Base-by-base conservation (phyloP, 2,797 vertebrate species). In the Anabas testudineus region DNA sequence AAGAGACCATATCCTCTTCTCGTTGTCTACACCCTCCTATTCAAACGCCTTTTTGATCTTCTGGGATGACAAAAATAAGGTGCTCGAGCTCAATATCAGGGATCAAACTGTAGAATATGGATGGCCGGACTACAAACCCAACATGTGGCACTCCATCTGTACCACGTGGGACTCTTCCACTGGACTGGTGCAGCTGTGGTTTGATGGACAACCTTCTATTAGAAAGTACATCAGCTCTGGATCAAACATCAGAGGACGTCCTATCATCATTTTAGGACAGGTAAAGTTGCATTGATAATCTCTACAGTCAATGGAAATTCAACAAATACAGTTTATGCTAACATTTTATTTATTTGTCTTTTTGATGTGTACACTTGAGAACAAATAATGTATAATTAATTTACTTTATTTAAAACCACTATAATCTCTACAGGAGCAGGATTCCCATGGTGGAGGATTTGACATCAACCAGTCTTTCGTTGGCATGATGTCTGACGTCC, bases 101-200 rank as follows among this genome's bases (percentile, higher is more conserved):
- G 67, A 86, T 6, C 3, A 0, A 12, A 16, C 32, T 0, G 1
- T 0, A 0, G 42, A 37, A 14, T 67, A 59, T 16, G 15, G n/a
- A 4, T 43, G 47, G 3, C 4, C 0, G 14, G 46, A 60, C 2
- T 18, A 85, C 83, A 82, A 63, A 16, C 5, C 0, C 0, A 59
- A 69, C 59, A 41, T 22, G 51, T 93, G 89, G 93, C 91, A 87
- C 76, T 90, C 91, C 0, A 6, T 90, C n/a, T 94, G 94, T 1
- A 61, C 87, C 14, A 85, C 85, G 30, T 94, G 93, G 93, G 87
- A 93, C 22, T 87, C 88, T 0, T 0, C 2, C 1, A 72, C 56
- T 0, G 92, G 91, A 21, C 47, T 91, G 15, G 77, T 53, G 0
- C 90, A 90, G 55, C 36, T 95, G 7, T 91, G 87, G 92, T 14